These are phyloP conservation scores for Hylaeus anthracinus DNA, from an alignment of 1,140 invertebrate species.

Conservation along the genomic window DNA sequence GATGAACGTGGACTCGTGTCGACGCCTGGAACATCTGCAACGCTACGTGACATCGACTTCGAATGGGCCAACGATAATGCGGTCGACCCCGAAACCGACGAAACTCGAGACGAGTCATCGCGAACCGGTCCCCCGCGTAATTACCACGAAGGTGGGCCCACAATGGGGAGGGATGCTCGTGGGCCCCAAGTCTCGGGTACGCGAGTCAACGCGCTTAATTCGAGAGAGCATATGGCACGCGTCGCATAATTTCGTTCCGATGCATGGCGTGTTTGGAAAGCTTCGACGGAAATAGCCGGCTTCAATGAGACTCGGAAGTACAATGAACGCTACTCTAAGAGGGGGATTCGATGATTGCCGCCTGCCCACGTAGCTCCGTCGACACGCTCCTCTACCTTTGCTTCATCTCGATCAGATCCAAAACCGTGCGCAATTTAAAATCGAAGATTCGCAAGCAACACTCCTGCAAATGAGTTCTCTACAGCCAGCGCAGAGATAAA, in stretches of 20 bases:
- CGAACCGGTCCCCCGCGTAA: conserved; percentile 7
- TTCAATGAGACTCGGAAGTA: conserved; percentile 54
- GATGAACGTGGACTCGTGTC: conserved; percentile 1
- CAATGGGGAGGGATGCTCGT: neutral
- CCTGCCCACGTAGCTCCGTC: conserved; percentile 25
- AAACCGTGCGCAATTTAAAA: no score
- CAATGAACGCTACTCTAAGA: conserved; percentile 43
- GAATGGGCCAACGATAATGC: conserved; percentile 17
- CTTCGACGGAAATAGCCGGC: neutral
- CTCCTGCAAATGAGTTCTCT: no score
- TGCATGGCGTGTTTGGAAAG: conserved; percentile 38
- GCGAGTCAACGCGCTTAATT: conserved; percentile 7
- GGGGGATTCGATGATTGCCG: conserved; percentile 43
- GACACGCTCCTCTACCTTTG: neutral
- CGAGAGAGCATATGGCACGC: conserved; percentile 57
- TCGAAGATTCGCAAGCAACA: no score
- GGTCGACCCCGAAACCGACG: conserved; percentile 14
- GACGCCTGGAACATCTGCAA: conserved; percentile 19
- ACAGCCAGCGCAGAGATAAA: no score
- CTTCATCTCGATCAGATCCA: no score
- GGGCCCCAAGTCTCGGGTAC: neutral
- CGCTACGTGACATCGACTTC: conserved; percentile 23
- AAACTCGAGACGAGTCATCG: conserved; percentile 10
- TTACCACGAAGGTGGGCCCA: conserved; percentile 13
- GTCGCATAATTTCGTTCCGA: conserved; percentile 53